Evolutionary conservation across 2,888 invertebrate genomes (phyloP), one percentile per base, ranked within the genome.

Genomic region (Eupithecia inturbata): DNA sequence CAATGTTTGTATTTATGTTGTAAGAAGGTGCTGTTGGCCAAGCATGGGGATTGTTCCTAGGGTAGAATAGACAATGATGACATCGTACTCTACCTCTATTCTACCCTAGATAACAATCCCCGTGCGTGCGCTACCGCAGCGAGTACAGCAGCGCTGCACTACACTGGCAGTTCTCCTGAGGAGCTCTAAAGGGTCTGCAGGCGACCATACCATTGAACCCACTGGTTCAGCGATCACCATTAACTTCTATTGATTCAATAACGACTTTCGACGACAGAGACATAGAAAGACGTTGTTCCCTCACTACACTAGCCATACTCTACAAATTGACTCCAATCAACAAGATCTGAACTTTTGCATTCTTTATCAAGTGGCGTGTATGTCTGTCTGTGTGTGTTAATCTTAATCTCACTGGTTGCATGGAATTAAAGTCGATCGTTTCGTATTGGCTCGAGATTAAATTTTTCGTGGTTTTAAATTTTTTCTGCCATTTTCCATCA

Each of bases 301-400:
- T 33, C 14, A 1, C 49, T n/a, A 49, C 1, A 57, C 22, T 3
- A 19, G 26, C 22, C 12, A 2, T 19, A n/a, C 19, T 22, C 63
- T 31, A 70, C 62, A 22, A 69, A 1, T 62, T 70, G 69, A 41
- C 31, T 70, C n/a, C 62, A 41, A 69, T 69, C 63, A 69, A 41
- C 39, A 28, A 31, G 26, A 22, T 68, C 22, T 68, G 33, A 68
- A 68, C 68, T 68, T 49, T 12, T 66, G 39, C 36, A 68, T 68
- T 68, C 22, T 41, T 26, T 6, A 36, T 16, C 31, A 14, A 74
- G 79, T 93, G 96, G 97, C 93, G 97, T 97, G 86, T 97, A 96
- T 80, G 97, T 97, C 95, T 98, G 87, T 98, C 98, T n/a, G 99
- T 45, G 7, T n/a, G 19, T 45, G 19, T 6, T 19, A 19, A 45